A percentile compares a stretch with the other conserved stretches of the same genome.
Evolutionary conservation across 2,888 invertebrate species (phyloP).

Genomic region (Exephanes ischioxanthus): DNA sequence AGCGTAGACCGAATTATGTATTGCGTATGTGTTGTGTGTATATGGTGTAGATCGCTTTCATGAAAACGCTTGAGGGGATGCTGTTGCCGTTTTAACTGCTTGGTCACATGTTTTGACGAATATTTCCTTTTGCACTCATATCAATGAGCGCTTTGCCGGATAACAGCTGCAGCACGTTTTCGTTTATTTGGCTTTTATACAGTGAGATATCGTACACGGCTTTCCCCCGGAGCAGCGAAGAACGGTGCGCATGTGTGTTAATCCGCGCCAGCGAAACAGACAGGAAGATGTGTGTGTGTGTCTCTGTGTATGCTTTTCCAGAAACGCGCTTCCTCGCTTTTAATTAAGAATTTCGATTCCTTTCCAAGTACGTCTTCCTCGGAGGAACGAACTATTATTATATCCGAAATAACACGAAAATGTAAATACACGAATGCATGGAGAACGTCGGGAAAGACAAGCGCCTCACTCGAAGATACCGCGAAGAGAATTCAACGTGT

Average conservation of each 20-base stretch:
- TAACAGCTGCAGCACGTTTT: conserved; percentile 20
- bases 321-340: conserved; percentile 18
- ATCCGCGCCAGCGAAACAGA: background rate
- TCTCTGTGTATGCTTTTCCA: background rate
- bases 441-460: background rate
- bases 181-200: conserved; percentile 32
- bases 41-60: too few relatives aligned
- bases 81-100: too few relatives aligned
- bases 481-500: background rate
- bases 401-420: conserved; percentile 27
- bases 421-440: background rate
- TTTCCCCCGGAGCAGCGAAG: background rate
- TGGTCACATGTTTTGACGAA: too few relatives aligned
- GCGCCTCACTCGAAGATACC: background rate
- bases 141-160: conserved; percentile 30
- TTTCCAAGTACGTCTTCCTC: background rate
- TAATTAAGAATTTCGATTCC: conserved; percentile 50
- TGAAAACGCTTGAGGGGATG: too few relatives aligned
- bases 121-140: conserved; percentile 35
- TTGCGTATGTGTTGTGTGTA: too few relatives aligned
- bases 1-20: too few relatives aligned
- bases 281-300: background rate
- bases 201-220: background rate
- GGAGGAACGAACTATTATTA: background rate
- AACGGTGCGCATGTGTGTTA: background rate